Conservation (phyloP, 2,113 vertebrate species). For the Chlorocebus sabaeus region DNA sequence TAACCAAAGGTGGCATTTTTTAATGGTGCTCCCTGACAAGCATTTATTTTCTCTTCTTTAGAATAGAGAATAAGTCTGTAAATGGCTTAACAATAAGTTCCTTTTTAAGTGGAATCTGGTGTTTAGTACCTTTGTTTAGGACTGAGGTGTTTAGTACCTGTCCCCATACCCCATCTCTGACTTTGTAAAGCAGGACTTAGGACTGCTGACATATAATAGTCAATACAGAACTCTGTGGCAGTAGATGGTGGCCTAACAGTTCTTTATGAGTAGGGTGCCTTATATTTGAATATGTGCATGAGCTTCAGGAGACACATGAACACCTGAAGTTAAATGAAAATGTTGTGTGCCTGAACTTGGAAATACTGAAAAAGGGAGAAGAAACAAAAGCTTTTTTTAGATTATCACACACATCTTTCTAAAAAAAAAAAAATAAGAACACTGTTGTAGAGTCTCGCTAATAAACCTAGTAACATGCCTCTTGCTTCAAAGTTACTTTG, state of each 20-base stretch:
- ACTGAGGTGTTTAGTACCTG: background rate
- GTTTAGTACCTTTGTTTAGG: no score
- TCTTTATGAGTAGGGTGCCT: background rate
- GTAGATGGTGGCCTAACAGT: background rate
- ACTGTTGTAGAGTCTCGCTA: background rate
- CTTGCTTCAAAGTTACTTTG: background rate
- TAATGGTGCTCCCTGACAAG: background rate
- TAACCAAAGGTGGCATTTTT: background rate
- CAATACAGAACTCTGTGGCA: background rate
- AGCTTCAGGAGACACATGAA: background rate
- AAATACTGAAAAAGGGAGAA: background rate
- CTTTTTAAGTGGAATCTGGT: background rate
- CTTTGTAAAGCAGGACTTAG: background rate
- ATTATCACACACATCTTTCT: background rate
- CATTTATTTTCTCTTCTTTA: background rate
- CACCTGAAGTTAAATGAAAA: background rate
- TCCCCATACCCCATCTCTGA: no score
- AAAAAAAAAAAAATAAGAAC: background rate
- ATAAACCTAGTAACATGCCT: background rate
- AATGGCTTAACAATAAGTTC: background rate
- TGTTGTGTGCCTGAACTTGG: background rate
- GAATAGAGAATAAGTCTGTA: background rate
- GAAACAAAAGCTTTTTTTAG: background rate
- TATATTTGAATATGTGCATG: background rate
- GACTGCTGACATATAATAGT: background rate